Conservation (phyloP, 2,888 invertebrate genomes). For the Drosophila falleni region DNA sequence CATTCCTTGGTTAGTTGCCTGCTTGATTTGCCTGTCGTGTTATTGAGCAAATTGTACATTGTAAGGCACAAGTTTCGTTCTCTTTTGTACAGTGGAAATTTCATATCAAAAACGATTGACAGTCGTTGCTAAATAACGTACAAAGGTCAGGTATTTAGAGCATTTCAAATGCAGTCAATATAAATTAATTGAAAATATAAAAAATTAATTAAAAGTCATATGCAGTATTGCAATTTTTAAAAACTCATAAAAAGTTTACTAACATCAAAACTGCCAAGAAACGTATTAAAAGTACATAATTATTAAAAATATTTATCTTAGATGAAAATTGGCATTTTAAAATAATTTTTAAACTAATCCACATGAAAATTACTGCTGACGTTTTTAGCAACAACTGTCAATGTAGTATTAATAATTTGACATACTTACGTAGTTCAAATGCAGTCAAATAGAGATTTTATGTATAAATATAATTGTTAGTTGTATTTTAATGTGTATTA, state of each 20-base stretch:
- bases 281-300: too few relatives aligned
- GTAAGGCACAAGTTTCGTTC: constrained; percentile 41
- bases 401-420: too few relatives aligned
- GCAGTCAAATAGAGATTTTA: too few relatives aligned
- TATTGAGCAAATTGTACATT: constrained; percentile 77
- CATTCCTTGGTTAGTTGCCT: constrained; percentile 35
- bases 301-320: too few relatives aligned
- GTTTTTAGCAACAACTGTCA: too few relatives aligned
- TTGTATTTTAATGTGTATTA: too few relatives aligned
- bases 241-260: too few relatives aligned
- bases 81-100: constrained; percentile 51
- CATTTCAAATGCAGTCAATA: constrained; percentile 12
- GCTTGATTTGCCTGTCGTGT: constrained; percentile 70
- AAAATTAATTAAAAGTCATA: not conserved
- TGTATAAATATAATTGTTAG: too few relatives aligned
- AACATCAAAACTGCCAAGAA: too few relatives aligned
- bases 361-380: not conserved
- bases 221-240: too few relatives aligned
- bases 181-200: not conserved
- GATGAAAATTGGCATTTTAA: not conserved
- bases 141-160: constrained; percentile 19
- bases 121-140: constrained; percentile 14
- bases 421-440: too few relatives aligned
- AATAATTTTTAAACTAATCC: not conserved
- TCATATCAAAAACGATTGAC: constrained; percentile 29